Base-by-base conservation (phyloP, 2,888 invertebrate species). In the Spilosoma lubricipeda region DNA sequence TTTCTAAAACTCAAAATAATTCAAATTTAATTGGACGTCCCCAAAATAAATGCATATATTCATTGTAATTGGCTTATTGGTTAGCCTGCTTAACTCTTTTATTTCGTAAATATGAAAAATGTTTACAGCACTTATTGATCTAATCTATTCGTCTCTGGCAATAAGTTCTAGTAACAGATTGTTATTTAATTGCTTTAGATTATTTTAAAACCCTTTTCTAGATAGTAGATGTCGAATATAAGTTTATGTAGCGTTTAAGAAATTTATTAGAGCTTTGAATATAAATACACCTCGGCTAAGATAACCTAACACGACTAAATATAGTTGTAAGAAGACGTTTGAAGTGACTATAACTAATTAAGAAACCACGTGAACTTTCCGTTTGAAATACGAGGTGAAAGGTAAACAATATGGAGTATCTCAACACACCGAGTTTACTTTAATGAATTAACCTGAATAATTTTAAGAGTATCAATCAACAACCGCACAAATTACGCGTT, bases 401-500 rank as follows among this genome's bases (percentile, higher is more conserved):
- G 65, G 33, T 69, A 65, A 65, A 73, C 73, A 69, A 74, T 74
- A 70, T 45, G 33, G 59, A 45, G 66, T 69, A 71, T 74, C 74
- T 70, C 63, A 33, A 66, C 36, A 63, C 27, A 66, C 45, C 67
- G 70, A 63, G 70, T 63, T 70, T 71, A 59, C 66, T 64, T 48
- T 67, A 68, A 75, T 73, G 74, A 59, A 71, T 78, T 75, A 76
- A 71, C 68, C 67, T 66, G 64, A 77, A 81, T 68, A 75, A 74
- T 52, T 73, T 73, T 70, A 80, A 59, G 67, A 73, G 67, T 73
- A 77, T 77, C 67, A 68, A 76, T 79, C 70, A 78, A 68, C 67
- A 59, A 71, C 52, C 63, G 71, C 42, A 56, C 64, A 66, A 68
- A 74, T 72, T 67, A 75, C 48, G 66, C 75, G 71, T 72, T 68